Evolutionary conservation across 2,113 vertebrate genomes (phyloP), one percentile per base, ranked within the genome.

Genomic region (Murina feae): DNA sequence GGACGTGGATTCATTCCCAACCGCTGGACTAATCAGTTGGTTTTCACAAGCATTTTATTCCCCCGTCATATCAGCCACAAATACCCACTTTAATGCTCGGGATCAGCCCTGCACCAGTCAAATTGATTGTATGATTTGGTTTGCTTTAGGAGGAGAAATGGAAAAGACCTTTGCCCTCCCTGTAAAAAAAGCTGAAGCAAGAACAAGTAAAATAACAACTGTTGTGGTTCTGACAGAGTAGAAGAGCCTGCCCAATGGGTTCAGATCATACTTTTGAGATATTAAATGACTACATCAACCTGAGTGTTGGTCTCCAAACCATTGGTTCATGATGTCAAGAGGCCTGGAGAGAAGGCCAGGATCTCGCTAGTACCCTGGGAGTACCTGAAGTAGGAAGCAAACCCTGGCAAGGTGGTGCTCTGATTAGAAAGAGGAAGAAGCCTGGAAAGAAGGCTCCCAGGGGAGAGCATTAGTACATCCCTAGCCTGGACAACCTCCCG

Each of bases 21-120:
- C 72, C 7, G 5, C 60, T 28, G 69, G 28, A 39, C 72, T 94
- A 92, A 96, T 97, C 95, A 96, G 82, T 60, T 86, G 85, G 55
- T 96, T 97, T 97, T 95, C 97, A 96, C 89, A 96, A 96, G 91
- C 51, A 83, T 86, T 97, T 97, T 97, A 92, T 83, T 96, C 80
- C 47, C 39, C 79, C 3, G 1, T 97, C 94, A 89, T 95, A 96
- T 96, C 95, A 96, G 88, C 86, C n/a, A 44, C 94, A 93, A 94
- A 95, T 89, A 88, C 86, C 72, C 16, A 9, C 89, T 76, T 66
- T 47, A 60, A 82, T 30, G 65, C 91, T 93, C 37, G 25, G 58
- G 42, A 85, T 92, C 83, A 91, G 89, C 20, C 35, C 47, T 42
- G 74, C 30, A 2, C 47, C 66, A 69, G 91, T 58, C 86, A 93